phyloP scores from a whole-genome alignment of 2,797 vertebrate species.

The Tarsius wallacei region DNA sequence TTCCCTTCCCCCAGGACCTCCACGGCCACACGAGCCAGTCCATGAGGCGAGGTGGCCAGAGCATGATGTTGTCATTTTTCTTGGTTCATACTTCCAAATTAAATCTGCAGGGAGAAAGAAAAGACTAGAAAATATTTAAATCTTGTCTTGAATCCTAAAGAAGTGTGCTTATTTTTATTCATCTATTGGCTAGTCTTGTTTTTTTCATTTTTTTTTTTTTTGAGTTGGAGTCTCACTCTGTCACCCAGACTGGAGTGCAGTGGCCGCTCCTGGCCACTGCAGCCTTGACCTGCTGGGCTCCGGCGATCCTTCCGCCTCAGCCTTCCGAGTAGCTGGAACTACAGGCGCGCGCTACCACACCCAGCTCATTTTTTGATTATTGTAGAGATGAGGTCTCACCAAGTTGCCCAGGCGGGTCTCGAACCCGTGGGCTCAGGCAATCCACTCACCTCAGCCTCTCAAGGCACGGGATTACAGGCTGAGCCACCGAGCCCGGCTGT shows the following conservation, averaged over 20 bases:
- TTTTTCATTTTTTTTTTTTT: not conserved
- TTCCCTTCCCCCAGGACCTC: slow-evolving; percentile 54
- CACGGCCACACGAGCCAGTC: not conserved
- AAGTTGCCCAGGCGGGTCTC: not conserved
- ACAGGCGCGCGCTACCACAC: not conserved
- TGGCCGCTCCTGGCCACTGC: not conserved
- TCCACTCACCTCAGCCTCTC: not conserved
- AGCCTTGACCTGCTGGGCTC: not conserved
- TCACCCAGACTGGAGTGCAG: not conserved
- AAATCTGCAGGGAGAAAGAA: slow-evolving; percentile 62
- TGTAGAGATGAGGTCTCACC: not conserved
- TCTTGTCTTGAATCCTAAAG: slow-evolving; percentile 45
- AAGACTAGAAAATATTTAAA: slow-evolving; percentile 11
- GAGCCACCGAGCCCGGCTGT: accelerated
- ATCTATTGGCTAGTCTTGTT: slow-evolving; percentile 8
- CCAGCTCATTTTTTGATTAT: not conserved
- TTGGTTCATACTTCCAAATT: slow-evolving; percentile 67
- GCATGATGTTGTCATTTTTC: slow-evolving; percentile 50
- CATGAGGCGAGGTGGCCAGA: slow-evolving; percentile 59
- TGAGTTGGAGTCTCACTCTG: not conserved
- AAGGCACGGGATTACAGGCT: not conserved
- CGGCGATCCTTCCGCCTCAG: not conserved
- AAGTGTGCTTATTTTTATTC: slow-evolving; percentile 57
- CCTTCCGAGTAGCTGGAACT: not conserved
- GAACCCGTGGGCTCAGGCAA: not conserved